A percentile compares a stretch with the other conserved stretches of the same genome.
Evolutionary conservation across 2,888 invertebrate genomes (phyloP).

Genomic region (Molorchus minor): DNA sequence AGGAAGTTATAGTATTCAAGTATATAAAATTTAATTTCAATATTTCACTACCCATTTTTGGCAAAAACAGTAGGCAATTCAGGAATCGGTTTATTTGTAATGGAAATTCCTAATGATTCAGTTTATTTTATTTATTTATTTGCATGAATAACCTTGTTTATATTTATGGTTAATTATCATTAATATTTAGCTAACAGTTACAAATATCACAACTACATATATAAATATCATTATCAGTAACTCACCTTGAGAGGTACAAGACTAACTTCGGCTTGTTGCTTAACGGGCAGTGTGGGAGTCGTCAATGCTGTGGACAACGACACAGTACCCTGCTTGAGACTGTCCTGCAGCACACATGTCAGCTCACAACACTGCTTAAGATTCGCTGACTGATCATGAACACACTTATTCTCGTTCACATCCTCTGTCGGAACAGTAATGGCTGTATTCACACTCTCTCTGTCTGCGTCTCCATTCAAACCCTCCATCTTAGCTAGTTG

Average conservation of each 20-base stretch:
- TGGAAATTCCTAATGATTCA: too few species aligned
- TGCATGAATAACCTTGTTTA: too few species aligned
- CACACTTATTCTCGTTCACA: constrained; percentile 56
- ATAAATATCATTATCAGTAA: constrained; percentile 11
- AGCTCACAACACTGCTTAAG: constrained; percentile 59
- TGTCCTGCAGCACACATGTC: constrained; percentile 56
- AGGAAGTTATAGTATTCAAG: too few species aligned
- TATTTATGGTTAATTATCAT: too few species aligned
- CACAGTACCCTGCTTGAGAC: constrained; percentile 51
- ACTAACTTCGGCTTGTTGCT: constrained; percentile 49
- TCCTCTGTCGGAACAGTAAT: constrained; percentile 44
- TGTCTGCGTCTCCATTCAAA: constrained; percentile 53
- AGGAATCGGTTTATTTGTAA: too few species aligned
- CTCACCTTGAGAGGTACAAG: constrained; percentile 45
- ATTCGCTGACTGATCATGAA: constrained; percentile 48
- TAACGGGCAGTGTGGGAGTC: constrained; percentile 30
- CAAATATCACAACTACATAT: neutral
- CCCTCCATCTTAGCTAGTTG: constrained; percentile 76
- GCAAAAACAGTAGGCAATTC: too few species aligned
- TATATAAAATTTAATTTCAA: too few species aligned
- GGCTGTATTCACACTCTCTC: constrained; percentile 20
- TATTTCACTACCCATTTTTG: too few species aligned
- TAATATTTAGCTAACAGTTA: too few species aligned
- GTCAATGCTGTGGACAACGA: constrained; percentile 37
- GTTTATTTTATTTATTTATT: too few species aligned